Base-by-base conservation (phyloP, 2,113 vertebrate genomes). In the Catharus bicknelli region DNA sequence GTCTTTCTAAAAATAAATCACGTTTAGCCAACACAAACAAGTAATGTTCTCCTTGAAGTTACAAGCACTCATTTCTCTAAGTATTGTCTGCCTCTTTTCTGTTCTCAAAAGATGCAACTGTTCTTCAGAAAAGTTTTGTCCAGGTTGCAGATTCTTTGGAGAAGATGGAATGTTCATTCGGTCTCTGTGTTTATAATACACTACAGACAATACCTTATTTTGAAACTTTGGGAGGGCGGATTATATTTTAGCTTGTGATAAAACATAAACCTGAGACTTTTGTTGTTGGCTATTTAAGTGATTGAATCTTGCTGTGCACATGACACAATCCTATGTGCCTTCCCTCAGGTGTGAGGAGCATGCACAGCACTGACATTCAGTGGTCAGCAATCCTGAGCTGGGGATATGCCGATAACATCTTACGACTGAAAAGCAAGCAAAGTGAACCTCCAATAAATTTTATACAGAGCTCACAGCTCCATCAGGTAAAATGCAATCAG, bases 341-440 rank as follows among this genome's bases (percentile, higher is more conserved):
- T 40, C 50, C 32, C 61, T 29, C 70, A 99, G 99, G 99, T 45
- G 99, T 99, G 76, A 98, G 99, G 93, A 99, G 99, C 96, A 99
- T 99, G 99, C 99, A 99, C 97, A 99, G 98, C 36, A 99, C 99
- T 3, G 99, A 99, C 95, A 99, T 99, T 95, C 99, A 99, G 97
- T 99, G 99, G 99, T 99, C 99, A 4, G 99, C 99, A 22, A 99
- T 99, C 95, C 97, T 99, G 94, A 99, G 99, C 97, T 99, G 99
- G 99, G 99, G 99, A 7, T 99, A 99, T 30, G 98, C 98, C 0
- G 99, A 99, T 94, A 99, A 99, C 96, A 99, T 99, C 86, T 94
- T 99, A 79, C 97, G 99, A 58, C 93, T 99, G 93, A 99, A 99
- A 95, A 99, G 99, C 97, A 99, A 99, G 80, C 99, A 99, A 80